Conservation (phyloP, 1,140 invertebrate species). For the Philotrypesis tridentata region DNA sequence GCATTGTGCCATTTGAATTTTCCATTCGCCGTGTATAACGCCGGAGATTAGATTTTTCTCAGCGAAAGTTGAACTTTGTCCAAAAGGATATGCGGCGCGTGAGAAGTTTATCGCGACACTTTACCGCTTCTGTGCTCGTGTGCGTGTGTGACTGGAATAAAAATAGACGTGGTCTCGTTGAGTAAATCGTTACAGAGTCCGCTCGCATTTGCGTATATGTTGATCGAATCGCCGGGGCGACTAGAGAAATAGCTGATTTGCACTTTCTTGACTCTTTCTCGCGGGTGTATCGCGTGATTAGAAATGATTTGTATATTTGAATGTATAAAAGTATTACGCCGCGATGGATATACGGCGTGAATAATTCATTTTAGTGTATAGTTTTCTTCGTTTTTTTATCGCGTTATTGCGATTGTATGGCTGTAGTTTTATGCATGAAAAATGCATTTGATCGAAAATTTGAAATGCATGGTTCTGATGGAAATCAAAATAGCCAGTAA, state of each 20-base stretch:
- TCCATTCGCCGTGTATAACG: neutral
- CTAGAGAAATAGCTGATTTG: neutral
- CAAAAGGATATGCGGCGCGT: neutral
- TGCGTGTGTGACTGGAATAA: neutral
- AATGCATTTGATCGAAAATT: no score
- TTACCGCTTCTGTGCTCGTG: conserved; percentile 10
- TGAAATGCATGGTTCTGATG: no score
- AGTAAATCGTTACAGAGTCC: neutral
- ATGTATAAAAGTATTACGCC: no score
- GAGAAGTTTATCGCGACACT: neutral
- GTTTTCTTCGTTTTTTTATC: no score
- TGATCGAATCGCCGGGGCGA: neutral
- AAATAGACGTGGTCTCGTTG: neutral
- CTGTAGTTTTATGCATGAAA: neutral
- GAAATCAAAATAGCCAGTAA: conserved; percentile 1
- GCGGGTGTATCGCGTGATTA: no score
- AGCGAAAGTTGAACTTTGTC: conserved; percentile 7
- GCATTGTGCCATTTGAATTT: conserved; percentile 15
- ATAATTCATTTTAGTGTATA: neutral
- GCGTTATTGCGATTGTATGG: neutral
- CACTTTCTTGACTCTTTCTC: no score
- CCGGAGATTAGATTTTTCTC: conserved; percentile 17
- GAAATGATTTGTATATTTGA: no score
- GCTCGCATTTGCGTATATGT: neutral
- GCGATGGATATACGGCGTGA: no score